Conservation (phyloP, 2,797 vertebrate species). For the Myiotriccus ornatus region DNA sequence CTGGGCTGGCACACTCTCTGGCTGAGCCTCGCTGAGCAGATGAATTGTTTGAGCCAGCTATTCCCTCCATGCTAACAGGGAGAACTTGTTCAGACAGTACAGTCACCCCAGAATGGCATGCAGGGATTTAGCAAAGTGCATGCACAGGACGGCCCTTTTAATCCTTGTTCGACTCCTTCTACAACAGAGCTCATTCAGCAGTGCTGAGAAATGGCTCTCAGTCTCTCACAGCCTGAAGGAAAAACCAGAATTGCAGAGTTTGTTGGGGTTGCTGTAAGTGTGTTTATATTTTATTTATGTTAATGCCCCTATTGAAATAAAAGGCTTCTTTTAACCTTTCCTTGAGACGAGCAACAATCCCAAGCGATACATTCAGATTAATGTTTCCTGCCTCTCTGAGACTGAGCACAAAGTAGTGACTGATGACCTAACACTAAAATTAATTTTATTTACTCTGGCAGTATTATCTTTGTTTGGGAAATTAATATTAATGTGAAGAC, state of each 20-base stretch:
- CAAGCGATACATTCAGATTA: neutral
- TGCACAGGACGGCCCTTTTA: constrained; percentile 63
- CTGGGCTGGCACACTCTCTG: constrained; percentile 45
- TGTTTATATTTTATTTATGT: constrained; percentile 40
- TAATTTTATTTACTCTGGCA: constrained; percentile 42
- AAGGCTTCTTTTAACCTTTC: constrained; percentile 40
- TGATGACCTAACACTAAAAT: constrained; percentile 55
- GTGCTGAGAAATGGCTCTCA: constrained; percentile 47
- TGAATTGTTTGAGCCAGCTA: constrained; percentile 67
- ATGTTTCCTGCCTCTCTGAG: constrained; percentile 39
- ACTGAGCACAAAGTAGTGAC: constrained; percentile 33
- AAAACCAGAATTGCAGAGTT: constrained; percentile 29
- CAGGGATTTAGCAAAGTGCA: constrained; percentile 68
- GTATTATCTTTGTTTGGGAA: constrained; percentile 36
- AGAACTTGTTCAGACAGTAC: constrained; percentile 70
- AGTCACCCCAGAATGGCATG: constrained; percentile 57
- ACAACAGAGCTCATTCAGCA: constrained; percentile 51
- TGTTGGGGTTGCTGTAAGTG: neutral
- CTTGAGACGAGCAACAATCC: neutral
- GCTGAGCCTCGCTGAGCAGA: constrained; percentile 56
- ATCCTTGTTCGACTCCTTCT: constrained; percentile 59
- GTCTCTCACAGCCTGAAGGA: constrained; percentile 13
- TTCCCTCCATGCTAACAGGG: constrained; percentile 71
- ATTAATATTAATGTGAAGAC: constrained; percentile 20
- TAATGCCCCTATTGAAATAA: constrained; percentile 2